Evolutionary conservation across 2,113 vertebrate genomes (phyloP).

Genomic region (Sapayoa aenigma): DNA sequence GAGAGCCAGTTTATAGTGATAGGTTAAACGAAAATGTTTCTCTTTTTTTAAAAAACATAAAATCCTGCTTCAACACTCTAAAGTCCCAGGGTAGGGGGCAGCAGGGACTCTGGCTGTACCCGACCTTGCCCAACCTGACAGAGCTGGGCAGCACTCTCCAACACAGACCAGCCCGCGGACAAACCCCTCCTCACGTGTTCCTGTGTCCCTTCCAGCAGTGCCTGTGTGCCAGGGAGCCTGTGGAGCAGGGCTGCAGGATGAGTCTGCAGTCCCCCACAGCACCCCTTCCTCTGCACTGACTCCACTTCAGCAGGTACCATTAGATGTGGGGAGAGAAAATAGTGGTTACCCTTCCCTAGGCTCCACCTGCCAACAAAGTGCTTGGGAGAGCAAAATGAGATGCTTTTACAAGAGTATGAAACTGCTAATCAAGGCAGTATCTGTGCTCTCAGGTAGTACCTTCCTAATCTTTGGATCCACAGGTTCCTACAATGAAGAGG

Average conservation of each 20-base stretch:
- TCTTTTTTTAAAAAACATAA: not conserved
- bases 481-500: not conserved
- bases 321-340: not conserved
- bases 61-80: not conserved
- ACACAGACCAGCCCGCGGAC: not conserved
- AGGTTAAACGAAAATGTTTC: not conserved
- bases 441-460: not conserved
- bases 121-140: not conserved
- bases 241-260: not conserved
- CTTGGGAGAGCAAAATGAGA: not conserved
- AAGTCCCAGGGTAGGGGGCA: not conserved
- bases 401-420: not conserved
- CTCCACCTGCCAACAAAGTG: not conserved
- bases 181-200: fast-evolving
- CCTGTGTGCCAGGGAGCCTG: not conserved
- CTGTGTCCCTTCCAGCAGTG: not conserved
- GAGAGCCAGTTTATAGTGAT: not conserved
- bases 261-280: not conserved
- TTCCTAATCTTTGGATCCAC: not conserved
- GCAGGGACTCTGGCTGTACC: not conserved
- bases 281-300: not conserved
- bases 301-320: not conserved
- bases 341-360: not conserved
- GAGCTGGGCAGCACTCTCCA: not conserved
- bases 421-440: not conserved